These are phyloP conservation scores for Tauraco hartlaubi DNA, from an alignment of 2,797 vertebrate genomes.

Conservation along the genomic window DNA sequence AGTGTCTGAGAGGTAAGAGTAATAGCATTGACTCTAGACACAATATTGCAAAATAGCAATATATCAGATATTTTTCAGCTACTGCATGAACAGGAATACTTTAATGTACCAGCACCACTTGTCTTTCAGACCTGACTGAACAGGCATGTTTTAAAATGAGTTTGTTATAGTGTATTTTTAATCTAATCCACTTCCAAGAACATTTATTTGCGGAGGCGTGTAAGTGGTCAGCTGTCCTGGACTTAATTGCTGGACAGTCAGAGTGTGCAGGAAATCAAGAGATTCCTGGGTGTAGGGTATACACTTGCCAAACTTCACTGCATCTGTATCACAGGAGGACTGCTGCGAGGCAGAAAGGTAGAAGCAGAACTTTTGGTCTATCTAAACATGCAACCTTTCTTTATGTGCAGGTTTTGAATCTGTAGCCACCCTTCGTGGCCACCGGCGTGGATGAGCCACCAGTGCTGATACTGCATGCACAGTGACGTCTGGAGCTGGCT, in stretches of 20 bases:
- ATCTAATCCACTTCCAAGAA: background rate
- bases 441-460: background rate
- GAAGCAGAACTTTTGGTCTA: background rate
- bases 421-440: background rate
- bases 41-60: background rate
- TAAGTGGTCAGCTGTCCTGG: slow-evolving; percentile 8
- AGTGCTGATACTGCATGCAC: background rate
- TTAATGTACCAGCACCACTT: background rate
- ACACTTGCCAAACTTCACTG: background rate
- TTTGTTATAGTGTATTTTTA: slow-evolving; percentile 19
- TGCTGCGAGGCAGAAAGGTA: background rate
- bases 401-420: background rate
- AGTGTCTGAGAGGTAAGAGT: background rate
- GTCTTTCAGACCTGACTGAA: background rate
- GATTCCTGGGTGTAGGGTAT: background rate
- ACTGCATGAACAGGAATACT: background rate
- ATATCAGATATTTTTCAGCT: background rate
- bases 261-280: slow-evolving; percentile 8
- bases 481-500: background rate
- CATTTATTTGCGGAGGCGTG: background rate
- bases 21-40: background rate
- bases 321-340: background rate
- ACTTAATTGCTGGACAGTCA: background rate
- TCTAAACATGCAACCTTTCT: background rate
- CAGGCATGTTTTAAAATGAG: background rate